Evolutionary conservation across 64 coral and sea anemone species (phyloP), one percentile per base, ranked within the genome.

Genomic region (Hydrozoanthus tunicans): DNA sequence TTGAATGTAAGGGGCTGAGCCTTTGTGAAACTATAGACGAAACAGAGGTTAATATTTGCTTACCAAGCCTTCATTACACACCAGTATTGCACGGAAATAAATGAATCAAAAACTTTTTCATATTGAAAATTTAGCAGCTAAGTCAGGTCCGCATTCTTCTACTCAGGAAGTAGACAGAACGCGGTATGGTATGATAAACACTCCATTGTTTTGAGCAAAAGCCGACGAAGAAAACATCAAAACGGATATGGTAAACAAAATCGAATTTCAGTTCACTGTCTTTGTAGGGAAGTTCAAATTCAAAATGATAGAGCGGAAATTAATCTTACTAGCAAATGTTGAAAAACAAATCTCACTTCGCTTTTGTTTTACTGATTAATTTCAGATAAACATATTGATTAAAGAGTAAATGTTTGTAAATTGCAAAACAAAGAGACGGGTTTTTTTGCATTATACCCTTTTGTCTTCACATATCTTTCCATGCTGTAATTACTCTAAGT

Each of bases 321-420:
- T 3, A 12, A 23, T 62, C 10, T 64, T n/a, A 55, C 5, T 58
- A 17, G 53, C 17, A 26, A 14, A 14, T 7, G 32, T 74, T 59
- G 13, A 15, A 43, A 73, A 58, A 53, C 3, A 58, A 10, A 70
- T 27, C n/a, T 60, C 55, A 12, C n/a, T 86, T 26, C 3, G 11
- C 53, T 59, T 27, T 51, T 10, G 3, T 5, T 62, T 63, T 32
- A 5, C 24, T 88, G 2, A 59, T 53, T 12, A 32, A 58, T 73
- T 24, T 65, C 63, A 86, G 8, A 64, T 59, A 64, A 71, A 86
- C 54, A 73, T 5, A 58, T 73, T 11, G 69, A 60, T 88, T 81
- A 54, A 43, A 74, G 70, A 88, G 69, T 74, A 88, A 88, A 88
- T 74, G 84, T 88, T 88, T 88, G 56, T 1, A 60, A 74, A 88